Conservation (phyloP, 2,797 vertebrate genomes). For the Siniperca scherzeri region DNA sequence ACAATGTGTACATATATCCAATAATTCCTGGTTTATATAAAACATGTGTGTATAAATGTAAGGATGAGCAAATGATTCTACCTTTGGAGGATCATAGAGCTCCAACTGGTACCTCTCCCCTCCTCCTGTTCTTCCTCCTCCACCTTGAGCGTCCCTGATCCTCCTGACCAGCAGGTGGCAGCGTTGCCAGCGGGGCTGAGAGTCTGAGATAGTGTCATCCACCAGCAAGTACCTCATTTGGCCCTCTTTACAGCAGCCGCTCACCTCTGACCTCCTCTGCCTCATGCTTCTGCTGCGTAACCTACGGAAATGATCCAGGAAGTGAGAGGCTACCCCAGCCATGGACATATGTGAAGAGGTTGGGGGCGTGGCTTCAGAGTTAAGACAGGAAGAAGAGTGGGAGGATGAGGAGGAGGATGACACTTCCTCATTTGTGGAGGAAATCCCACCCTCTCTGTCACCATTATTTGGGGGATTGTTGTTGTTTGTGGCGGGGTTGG, state of each 20-base stretch:
- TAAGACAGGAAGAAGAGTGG: slow-evolving; percentile 57
- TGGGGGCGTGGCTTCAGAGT: slow-evolving; percentile 58
- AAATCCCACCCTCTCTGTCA: slow-evolving; percentile 70
- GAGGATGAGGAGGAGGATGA: slow-evolving; percentile 69
- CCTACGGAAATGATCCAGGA: slow-evolving; percentile 65
- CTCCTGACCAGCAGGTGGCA: slow-evolving; percentile 93
- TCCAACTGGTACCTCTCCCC: slow-evolving; percentile 88
- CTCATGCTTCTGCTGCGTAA: slow-evolving; percentile 84
- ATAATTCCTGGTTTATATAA: neutral
- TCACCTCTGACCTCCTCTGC: slow-evolving; percentile 81
- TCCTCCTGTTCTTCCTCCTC: slow-evolving; percentile 61
- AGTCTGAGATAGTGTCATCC: slow-evolving; percentile 93
- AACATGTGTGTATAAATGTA: neutral
- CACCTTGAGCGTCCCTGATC: slow-evolving; percentile 69
- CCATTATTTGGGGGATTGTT: slow-evolving; percentile 59
- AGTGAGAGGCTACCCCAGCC: slow-evolving; percentile 51
- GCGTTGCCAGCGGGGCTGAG: slow-evolving; percentile 91
- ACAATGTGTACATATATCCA: neutral
- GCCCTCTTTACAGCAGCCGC: slow-evolving; percentile 90
- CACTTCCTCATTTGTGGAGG: slow-evolving; percentile 62
- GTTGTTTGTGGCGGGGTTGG: slow-evolving; percentile 32
- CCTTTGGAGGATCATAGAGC: slow-evolving; percentile 97
- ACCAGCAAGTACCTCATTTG: slow-evolving; percentile 92
- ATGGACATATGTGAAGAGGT: slow-evolving; percentile 40
- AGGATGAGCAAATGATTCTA: slow-evolving; percentile 75